phyloP scores from a whole-genome alignment of 2,888 invertebrate genomes.

The Pyralis farinalis region DNA sequence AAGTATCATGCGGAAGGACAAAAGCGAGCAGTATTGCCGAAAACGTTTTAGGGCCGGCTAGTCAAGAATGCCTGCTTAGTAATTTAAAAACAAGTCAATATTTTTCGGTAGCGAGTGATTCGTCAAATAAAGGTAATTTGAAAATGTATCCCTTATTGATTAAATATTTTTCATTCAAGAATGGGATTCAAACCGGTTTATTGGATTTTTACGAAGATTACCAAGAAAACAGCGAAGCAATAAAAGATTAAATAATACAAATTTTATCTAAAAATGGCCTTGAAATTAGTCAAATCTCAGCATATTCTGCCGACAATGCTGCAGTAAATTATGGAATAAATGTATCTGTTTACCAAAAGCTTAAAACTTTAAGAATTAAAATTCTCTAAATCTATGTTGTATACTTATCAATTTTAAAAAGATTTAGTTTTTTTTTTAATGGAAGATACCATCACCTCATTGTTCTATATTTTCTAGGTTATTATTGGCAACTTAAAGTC shows the following conservation, averaged over 20 bases:
- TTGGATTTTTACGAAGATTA: conserved; percentile 10
- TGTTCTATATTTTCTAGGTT: too few relatives aligned
- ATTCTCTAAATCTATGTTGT: too few relatives aligned
- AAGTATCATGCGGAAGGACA: conserved; percentile 12
- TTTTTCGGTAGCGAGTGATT: conserved; percentile 13
- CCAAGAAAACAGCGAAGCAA: conserved; percentile 12
- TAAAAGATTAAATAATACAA: conserved; percentile 10
- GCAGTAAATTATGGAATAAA: conserved; percentile 17
- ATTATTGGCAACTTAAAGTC: too few relatives aligned
- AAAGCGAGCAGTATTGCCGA: conserved; percentile 14
- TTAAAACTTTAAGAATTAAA: conserved; percentile 15
- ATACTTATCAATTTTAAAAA: too few relatives aligned
- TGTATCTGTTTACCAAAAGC: conserved; percentile 16
- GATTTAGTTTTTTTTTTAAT: too few relatives aligned
- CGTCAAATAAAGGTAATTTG: conserved; percentile 14
- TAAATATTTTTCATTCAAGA: conserved; percentile 4
- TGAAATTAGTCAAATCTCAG: conserved; percentile 6
- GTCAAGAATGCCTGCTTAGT: conserved; percentile 12
- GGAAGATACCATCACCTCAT: too few relatives aligned
- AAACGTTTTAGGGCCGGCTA: conserved; percentile 13
- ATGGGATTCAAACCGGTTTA: neutral
- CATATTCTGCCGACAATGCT: conserved; percentile 19
- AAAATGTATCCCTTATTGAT: conserved; percentile 12
- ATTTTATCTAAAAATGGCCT: conserved; percentile 10
- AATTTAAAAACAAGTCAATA: conserved; percentile 15